These are phyloP conservation scores for Formica aserva DNA, from an alignment of 2,888 invertebrate species.

Conservation along the genomic window DNA sequence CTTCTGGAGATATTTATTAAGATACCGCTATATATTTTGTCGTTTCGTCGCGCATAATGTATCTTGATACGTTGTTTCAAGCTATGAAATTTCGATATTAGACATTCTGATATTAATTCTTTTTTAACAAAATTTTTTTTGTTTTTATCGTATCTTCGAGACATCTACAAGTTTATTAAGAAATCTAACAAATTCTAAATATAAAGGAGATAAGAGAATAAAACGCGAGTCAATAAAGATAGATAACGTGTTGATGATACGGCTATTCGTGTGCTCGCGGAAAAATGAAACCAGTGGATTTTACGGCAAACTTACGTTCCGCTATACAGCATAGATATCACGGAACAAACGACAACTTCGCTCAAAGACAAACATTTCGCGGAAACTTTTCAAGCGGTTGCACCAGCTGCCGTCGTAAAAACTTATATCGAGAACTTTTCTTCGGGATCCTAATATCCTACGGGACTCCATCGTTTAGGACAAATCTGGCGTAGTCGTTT, in stretches of 20 bases:
- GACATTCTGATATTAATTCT: neutral
- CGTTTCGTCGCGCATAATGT: constrained; percentile 17
- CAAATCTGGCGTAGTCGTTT: constrained; percentile 41
- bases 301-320: constrained; percentile 29
- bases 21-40: constrained; percentile 27
- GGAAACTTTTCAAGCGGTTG: constrained; percentile 28
- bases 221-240: neutral
- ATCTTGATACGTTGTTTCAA: neutral
- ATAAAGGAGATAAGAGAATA: neutral
- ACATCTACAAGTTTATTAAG: neutral
- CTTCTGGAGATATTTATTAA: constrained; percentile 43
- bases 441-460: constrained; percentile 35
- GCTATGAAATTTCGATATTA: neutral
- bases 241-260: constrained; percentile 33
- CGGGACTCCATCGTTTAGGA: constrained; percentile 41
- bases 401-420: constrained; percentile 45
- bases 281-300: constrained; percentile 40
- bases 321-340: constrained; percentile 26
- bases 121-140: neutral
- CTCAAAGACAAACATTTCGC: constrained; percentile 49
- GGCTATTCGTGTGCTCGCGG: neutral
- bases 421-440: constrained; percentile 47
- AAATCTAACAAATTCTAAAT: neutral
- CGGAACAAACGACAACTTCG: constrained; percentile 32
- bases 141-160: neutral